phyloP scores from a whole-genome alignment of 2,797 vertebrate species.

The Mionectes olivaceus region DNA sequence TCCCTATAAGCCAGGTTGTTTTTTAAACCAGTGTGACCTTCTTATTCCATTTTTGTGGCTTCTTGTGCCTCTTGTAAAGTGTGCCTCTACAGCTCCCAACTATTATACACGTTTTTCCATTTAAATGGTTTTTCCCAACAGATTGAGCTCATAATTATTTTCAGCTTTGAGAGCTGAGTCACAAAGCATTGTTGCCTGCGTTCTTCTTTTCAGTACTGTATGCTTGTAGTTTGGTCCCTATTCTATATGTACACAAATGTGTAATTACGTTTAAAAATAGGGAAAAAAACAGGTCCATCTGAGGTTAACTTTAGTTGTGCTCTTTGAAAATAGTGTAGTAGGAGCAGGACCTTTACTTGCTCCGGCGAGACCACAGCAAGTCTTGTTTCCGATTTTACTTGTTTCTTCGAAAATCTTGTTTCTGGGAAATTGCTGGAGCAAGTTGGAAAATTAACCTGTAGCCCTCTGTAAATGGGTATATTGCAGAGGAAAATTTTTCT shows the following conservation, averaged over 20 bases:
- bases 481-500: background rate
- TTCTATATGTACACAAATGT: background rate
- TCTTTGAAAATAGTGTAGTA: background rate
- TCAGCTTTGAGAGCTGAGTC: constrained; percentile 26
- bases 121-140: background rate
- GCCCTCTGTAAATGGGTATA: background rate
- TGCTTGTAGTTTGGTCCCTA: background rate
- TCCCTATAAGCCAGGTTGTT: background rate
- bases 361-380: accelerated
- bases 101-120: background rate
- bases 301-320: background rate
- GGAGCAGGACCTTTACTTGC: background rate
- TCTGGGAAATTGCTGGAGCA: background rate
- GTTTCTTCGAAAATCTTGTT: background rate
- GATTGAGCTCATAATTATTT: constrained; percentile 13
- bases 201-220: background rate
- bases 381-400: background rate
- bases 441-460: background rate
- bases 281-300: background rate
- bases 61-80: constrained; percentile 12
- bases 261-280: background rate
- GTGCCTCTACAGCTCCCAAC: constrained; percentile 23
- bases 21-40: background rate
- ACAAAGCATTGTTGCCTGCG: background rate
- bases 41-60: constrained; percentile 19